Percentiles rank a stretch among this genome's conserved stretches.
Conservation (phyloP, 2,797 vertebrate species). For the Chanos chanos region DNA sequence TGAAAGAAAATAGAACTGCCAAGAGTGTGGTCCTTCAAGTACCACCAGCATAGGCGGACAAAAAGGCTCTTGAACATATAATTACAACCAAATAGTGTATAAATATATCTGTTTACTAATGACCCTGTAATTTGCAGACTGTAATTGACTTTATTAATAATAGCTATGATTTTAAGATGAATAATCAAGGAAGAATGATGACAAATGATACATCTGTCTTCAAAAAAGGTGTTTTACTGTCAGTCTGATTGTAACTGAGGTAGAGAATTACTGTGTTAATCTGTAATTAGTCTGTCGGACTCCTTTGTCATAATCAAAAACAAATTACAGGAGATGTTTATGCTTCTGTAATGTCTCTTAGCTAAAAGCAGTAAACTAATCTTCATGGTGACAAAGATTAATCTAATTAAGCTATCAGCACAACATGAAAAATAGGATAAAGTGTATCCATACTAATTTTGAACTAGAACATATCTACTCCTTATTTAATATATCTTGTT, state of each 20-base stretch:
- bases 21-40: neutral
- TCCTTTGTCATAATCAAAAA: neutral
- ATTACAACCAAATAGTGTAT: no score
- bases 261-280: neutral
- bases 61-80: neutral
- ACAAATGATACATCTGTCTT: neutral
- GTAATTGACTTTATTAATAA: conserved; percentile 18
- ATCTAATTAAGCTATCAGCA: conserved; percentile 1
- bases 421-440: neutral
- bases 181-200: neutral
- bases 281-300: neutral
- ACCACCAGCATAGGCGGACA: no score
- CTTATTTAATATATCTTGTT: conserved; percentile 15
- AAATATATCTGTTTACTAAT: no score
- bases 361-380: neutral
- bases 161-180: neutral
- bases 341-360: neutral
- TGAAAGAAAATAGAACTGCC: no score
- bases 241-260: neutral
- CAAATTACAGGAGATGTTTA: neutral
- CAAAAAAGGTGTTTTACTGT: neutral
- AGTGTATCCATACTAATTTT: no score
- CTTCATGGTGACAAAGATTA: neutral
- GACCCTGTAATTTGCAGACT: conserved; percentile 16
- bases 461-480: no score